phyloP scores from a whole-genome alignment of 2,888 invertebrate genomes.

The Drosophila aldrichi region DNA sequence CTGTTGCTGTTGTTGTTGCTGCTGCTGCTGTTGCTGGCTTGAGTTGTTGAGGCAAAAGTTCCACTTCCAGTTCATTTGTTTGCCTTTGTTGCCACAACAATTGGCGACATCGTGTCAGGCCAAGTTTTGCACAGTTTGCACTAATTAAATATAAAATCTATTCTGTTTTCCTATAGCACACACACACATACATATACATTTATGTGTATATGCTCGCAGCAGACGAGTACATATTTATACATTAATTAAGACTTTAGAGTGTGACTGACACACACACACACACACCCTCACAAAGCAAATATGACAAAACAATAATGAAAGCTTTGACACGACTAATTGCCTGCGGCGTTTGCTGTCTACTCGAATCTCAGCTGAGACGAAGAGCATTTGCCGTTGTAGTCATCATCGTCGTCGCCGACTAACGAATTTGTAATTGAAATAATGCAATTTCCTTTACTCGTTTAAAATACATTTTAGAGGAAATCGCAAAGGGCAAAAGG shows the following conservation, averaged over 20 bases:
- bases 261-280: conserved; percentile 63
- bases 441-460: conserved; percentile 81
- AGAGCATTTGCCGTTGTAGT: conserved; percentile 18
- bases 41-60: conserved; percentile 55
- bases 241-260: conserved; percentile 78
- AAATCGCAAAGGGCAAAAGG: conserved; percentile 79
- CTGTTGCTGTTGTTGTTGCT: conserved; percentile 35
- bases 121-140: conserved; percentile 66
- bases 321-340: conserved; percentile 82
- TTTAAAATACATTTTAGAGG: conserved; percentile 80
- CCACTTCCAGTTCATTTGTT: conserved; percentile 63
- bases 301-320: conserved; percentile 82
- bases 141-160: conserved; percentile 79
- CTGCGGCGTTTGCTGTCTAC: conserved; percentile 78
- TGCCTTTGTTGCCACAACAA: conserved; percentile 79
- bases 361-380: conserved; percentile 59
- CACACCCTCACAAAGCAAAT: conserved; percentile 64
- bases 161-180: conserved; percentile 58
- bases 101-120: conserved; percentile 72
- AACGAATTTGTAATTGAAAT: conserved; percentile 81
- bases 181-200: conserved; percentile 11
- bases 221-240: conserved; percentile 68
- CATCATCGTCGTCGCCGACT: conserved; percentile 40
- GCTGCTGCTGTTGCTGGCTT: conserved; percentile 6
- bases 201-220: conserved; percentile 1